These are phyloP conservation scores for Poeciliopsis infans DNA, from an alignment of 2,797 vertebrate species.

Conservation along the genomic window DNA sequence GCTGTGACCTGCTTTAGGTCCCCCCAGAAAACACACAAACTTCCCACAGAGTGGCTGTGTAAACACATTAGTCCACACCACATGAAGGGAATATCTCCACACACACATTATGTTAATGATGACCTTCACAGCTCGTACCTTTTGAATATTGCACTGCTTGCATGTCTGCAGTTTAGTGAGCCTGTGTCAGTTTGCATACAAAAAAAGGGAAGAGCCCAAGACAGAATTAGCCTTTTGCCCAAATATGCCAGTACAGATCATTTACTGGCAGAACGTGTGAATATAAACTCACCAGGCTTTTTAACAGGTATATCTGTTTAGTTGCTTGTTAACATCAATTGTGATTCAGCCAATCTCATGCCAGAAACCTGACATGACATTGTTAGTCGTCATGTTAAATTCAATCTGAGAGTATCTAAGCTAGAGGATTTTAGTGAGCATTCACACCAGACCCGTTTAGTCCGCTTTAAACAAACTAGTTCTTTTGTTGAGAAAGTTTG, in stretches of 20 bases:
- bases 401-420: neutral
- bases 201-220: neutral
- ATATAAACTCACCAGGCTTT: neutral
- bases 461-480: too few species aligned
- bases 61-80: slow-evolving; percentile 20
- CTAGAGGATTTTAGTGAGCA: neutral
- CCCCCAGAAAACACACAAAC: slow-evolving; percentile 2
- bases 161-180: slow-evolving; percentile 28
- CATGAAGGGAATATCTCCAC: slow-evolving; percentile 20
- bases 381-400: neutral
- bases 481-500: too few species aligned
- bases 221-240: neutral
- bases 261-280: neutral
- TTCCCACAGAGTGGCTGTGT: slow-evolving; percentile 2
- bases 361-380: neutral
- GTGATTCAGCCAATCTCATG: neutral
- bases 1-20: slow-evolving; percentile 2
- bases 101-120: slow-evolving; percentile 68
- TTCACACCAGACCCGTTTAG: too few species aligned
- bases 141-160: slow-evolving; percentile 47
- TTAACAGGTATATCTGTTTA: neutral
- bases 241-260: neutral
- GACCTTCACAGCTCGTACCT: slow-evolving; percentile 61
- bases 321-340: neutral
- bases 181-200: slow-evolving; percentile 3